Evolutionary conservation across 2,113 vertebrate genomes (phyloP).

Genomic region (Oxyruncus cristatus): DNA sequence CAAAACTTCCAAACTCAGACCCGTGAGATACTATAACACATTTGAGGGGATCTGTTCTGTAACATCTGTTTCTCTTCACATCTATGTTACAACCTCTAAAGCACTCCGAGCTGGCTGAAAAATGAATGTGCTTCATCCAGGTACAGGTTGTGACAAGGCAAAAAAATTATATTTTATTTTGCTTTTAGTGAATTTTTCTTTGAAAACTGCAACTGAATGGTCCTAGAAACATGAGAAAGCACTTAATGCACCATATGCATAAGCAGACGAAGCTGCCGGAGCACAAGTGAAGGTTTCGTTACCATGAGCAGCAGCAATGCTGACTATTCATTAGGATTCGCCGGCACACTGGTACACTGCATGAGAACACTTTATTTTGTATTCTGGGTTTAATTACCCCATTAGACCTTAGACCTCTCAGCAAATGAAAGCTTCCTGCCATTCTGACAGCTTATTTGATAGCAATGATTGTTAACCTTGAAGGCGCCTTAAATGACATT

Average conservation of each 20-base stretch:
- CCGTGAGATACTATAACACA: background rate
- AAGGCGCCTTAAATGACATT: conserved; percentile 25
- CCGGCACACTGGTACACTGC: background rate
- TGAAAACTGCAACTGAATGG: background rate
- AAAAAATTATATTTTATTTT: background rate
- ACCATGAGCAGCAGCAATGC: background rate
- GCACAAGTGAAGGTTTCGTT: background rate
- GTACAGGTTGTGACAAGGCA: background rate
- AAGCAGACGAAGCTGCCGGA: background rate
- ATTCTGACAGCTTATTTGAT: conserved; percentile 54
- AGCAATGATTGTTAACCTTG: conserved; percentile 49
- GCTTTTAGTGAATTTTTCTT: background rate
- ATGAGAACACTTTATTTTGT: conserved; percentile 40
- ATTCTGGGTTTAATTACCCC: conserved; percentile 46
- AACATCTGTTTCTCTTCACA: background rate
- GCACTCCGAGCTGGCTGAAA: background rate
- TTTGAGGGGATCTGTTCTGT: background rate
- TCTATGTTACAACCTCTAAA: background rate
- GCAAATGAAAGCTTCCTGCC: conserved; percentile 46
- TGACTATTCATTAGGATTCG: conserved; percentile 38
- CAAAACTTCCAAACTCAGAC: background rate
- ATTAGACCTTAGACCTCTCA: conserved; percentile 55
- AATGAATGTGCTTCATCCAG: background rate
- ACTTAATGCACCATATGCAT: background rate
- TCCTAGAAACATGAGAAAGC: background rate